Base-by-base conservation (phyloP, 2,113 vertebrate genomes). In the Pterophyllum scalare region DNA sequence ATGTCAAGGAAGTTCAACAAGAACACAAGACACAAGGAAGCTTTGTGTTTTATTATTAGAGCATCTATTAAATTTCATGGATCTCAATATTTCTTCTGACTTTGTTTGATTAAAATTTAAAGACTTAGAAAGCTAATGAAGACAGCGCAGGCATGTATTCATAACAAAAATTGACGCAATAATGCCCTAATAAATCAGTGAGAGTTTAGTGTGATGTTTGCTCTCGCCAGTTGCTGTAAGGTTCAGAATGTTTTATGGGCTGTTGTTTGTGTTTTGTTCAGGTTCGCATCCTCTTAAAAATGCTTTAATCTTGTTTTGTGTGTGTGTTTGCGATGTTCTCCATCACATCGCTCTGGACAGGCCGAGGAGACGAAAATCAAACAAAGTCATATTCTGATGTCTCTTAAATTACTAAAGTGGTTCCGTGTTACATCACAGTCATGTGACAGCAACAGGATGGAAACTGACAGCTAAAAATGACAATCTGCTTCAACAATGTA, bases 331-430 rank as follows among this genome's bases (percentile, higher is more conserved):
- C 12, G 64, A 67, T 8, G 49, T 52, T 52, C 43, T 28, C 6
- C 20, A 31, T 7, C 6, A 20, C 24, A 72, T 72, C 43, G 20
- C 5, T 31, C 28, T 56, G 28, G 28, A 31, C 10, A 72, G 6
- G 24, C 46, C 24, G 17, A 0, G 0, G 24, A 52, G 65, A 49
- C 31, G 10, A 70, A 52, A 52, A 46, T 11, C 3, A n/a, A 3
- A 17, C 19, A 54, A 20, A 9, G 52, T 56, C 20, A 10, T 5
- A 52, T n/a, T 31, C n/a, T 52, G 7, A 52, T 72, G 26, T 72
- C 49, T 72, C 67, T 33, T n/a, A 72, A 52, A 72, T 13, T 43
- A 52, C 43, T 72, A 72, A 28, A 67, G 65, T 72, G 43, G 46
- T 52, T 26, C 65, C 17, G 33, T 31, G 46, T 54, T 54, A 8